A percentile compares a stretch with the other conserved stretches of the same genome.
These are phyloP conservation scores for Scleropages formosus DNA, from an alignment of 2,797 vertebrate species.

Conservation along the genomic window DNA sequence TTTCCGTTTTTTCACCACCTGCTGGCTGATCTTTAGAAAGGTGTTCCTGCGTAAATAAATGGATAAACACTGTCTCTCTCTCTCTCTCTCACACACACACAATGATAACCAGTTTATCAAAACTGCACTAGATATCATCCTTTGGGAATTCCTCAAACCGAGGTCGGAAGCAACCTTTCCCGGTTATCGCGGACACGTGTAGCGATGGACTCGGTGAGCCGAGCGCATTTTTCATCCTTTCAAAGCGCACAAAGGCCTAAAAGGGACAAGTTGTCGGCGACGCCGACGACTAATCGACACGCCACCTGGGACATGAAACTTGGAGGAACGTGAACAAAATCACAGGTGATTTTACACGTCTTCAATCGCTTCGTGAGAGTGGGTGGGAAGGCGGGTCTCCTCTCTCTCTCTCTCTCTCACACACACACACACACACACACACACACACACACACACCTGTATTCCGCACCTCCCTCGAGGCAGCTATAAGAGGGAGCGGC, in stretches of 20 bases:
- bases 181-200: not conserved
- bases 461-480: not conserved
- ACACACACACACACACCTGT: too few relatives aligned
- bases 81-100: too few relatives aligned
- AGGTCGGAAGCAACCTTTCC: too few relatives aligned
- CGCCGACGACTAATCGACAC: conserved; percentile 19
- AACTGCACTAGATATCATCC: too few relatives aligned
- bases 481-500: not conserved
- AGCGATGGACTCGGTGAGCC: conserved; percentile 12
- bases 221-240: not conserved
- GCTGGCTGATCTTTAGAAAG: too few relatives aligned
- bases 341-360: conserved; percentile 28
- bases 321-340: conserved; percentile 14
- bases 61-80: too few relatives aligned
- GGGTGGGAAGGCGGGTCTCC: not conserved
- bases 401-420: too few relatives aligned
- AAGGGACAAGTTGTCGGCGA: conserved; percentile 15
- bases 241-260: not conserved
- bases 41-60: too few relatives aligned
- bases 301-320: conserved; percentile 24
- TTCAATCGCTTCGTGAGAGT: conserved; percentile 14
- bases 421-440: too few relatives aligned
- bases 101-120: too few relatives aligned
- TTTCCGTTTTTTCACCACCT: too few relatives aligned
- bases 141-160: too few relatives aligned